These are phyloP conservation scores for Brenthis ino DNA, from an alignment of 2,888 invertebrate genomes.

Conservation along the genomic window DNA sequence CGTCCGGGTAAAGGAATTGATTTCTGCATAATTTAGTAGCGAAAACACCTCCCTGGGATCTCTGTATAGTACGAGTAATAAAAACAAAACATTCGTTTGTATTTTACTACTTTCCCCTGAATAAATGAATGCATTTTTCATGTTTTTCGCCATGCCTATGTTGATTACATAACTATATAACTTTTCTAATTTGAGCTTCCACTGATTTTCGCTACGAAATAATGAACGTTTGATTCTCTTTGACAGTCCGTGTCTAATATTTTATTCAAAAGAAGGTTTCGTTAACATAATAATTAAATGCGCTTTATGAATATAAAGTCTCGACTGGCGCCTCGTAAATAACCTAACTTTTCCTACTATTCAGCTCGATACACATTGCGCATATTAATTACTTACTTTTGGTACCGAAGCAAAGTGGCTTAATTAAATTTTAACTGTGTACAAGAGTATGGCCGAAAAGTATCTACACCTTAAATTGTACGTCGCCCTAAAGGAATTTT, in stretches of 20 bases:
- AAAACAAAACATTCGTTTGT: conserved; percentile 79
- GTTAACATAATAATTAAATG: conserved; percentile 82
- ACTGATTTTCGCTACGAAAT: conserved; percentile 50
- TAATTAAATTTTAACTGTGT: conserved; percentile 39
- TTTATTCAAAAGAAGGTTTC: conserved; percentile 79
- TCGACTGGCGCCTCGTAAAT: conserved; percentile 74
- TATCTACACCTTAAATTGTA: conserved; percentile 21
- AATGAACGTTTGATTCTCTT: conserved; percentile 71
- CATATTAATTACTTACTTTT: conserved; percentile 63
- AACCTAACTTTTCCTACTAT: conserved; percentile 72
- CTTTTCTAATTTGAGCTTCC: conserved; percentile 48
- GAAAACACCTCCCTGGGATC: conserved; percentile 74
- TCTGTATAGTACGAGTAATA: conserved; percentile 59
- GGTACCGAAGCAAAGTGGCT: conserved; percentile 36
- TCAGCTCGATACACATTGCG: conserved; percentile 72
- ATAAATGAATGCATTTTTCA: conserved; percentile 61
- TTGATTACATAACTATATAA: conserved; percentile 50
- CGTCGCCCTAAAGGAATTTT: conserved; percentile 8
- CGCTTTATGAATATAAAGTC: conserved; percentile 80
- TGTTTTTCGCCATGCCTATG: conserved; percentile 45
- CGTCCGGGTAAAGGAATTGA: conserved; percentile 77
- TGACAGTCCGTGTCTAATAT: conserved; percentile 74
- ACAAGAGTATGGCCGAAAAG: conserved; percentile 22
- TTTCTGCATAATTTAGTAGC: conserved; percentile 80
- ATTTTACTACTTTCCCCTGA: conserved; percentile 71